phyloP scores from a whole-genome alignment of 92 coral and sea anemone genomes.

The Montipora capitata region DNA sequence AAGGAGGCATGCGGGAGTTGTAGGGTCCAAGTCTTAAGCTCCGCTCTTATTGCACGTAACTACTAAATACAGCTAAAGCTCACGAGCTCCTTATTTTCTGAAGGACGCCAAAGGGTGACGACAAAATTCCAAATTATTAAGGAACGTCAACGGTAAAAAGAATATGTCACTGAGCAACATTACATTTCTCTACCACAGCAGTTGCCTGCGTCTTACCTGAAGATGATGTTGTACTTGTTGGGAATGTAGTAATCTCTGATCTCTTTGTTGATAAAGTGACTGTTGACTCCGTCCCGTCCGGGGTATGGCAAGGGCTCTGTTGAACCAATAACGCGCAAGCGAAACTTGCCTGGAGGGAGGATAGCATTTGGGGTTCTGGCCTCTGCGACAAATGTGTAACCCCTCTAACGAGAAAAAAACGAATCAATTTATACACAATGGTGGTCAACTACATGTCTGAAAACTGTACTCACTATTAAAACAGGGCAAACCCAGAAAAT shows the following conservation, averaged over 20 bases:
- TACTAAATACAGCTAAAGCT: too few species aligned
- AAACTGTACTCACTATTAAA: too few species aligned
- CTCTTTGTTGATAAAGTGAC: slow-evolving; percentile 93
- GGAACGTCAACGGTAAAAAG: too few species aligned
- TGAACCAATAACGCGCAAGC: slow-evolving; percentile 95
- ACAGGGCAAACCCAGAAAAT: too few species aligned
- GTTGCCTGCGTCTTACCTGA: slow-evolving; percentile 68
- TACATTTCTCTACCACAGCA: neutral
- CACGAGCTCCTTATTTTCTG: too few species aligned
- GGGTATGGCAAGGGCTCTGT: slow-evolving; percentile 98
- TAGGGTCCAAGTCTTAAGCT: too few species aligned
- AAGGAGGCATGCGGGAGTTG: too few species aligned
- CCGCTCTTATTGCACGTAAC: too few species aligned
- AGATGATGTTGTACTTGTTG: slow-evolving; percentile 90
- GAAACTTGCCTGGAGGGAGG: slow-evolving; percentile 96
- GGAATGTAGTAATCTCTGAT: slow-evolving; percentile 97
- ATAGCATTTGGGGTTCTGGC: slow-evolving; percentile 91
- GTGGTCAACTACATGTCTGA: too few species aligned
- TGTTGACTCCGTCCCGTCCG: slow-evolving; percentile 91
- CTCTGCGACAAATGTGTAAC: slow-evolving; percentile 97
- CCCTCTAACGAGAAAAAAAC: slow-evolving; percentile 74
- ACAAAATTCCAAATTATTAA: too few species aligned
- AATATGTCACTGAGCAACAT: too few species aligned
- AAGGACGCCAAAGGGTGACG: too few species aligned
- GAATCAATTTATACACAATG: neutral